Percentiles rank a stretch among this genome's conserved stretches.
phyloP scores from a whole-genome alignment of 2,797 vertebrate species.

The Podarcis siculus region DNA sequence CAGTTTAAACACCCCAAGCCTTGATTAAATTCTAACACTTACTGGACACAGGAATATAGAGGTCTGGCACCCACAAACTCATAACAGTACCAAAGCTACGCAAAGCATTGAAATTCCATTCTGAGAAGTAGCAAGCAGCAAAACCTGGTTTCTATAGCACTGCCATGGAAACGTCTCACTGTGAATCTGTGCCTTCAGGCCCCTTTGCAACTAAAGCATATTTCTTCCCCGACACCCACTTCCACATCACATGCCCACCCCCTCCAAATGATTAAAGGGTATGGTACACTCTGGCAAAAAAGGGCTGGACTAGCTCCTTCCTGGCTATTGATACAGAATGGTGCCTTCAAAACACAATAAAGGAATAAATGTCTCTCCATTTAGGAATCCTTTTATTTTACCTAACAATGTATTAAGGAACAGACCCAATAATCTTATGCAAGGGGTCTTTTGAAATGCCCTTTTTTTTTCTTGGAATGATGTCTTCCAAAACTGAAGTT shows the following conservation, averaged over 20 bases:
- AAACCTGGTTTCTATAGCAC: conserved; percentile 82
- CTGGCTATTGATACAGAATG: conserved; percentile 43
- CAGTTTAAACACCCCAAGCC: too few species aligned
- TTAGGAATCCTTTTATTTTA: conserved; percentile 43
- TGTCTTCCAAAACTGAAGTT: conserved; percentile 43
- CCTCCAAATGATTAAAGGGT: conserved; percentile 64
- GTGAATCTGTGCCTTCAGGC: conserved; percentile 72
- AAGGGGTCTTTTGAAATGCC: conserved; percentile 36
- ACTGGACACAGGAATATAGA: conserved; percentile 12
- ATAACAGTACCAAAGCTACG: conserved; percentile 37
- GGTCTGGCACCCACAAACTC: background rate
- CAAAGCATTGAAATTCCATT: conserved; percentile 76
- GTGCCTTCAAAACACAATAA: conserved; percentile 52
- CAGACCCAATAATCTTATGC: conserved; percentile 41
- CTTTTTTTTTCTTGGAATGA: conserved; percentile 55
- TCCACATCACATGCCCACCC: conserved; percentile 62
- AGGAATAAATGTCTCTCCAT: conserved; percentile 13
- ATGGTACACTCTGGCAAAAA: conserved; percentile 30
- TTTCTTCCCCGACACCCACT: conserved; percentile 61
- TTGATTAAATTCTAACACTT: too few species aligned
- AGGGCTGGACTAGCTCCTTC: conserved; percentile 27
- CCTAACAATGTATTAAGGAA: conserved; percentile 42
- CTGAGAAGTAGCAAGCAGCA: conserved; percentile 71
- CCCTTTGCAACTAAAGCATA: conserved; percentile 69
- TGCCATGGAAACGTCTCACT: conserved; percentile 79